These are phyloP conservation scores for Sebastes itinus DNA, from an alignment of 2,797 vertebrate species.

Conservation along the genomic window DNA sequence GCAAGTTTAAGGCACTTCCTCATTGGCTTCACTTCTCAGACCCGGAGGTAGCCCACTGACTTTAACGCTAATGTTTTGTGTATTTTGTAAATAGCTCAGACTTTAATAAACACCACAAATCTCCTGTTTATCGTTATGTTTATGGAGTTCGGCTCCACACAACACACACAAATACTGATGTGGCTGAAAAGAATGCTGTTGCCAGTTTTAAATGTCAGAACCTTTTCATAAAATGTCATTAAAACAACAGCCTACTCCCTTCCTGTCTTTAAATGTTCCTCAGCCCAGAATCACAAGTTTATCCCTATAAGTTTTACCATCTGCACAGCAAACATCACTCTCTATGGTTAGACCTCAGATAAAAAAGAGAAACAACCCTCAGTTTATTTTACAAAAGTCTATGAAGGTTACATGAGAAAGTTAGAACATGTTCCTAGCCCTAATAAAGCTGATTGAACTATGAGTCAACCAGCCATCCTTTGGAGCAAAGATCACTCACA, in stretches of 20 bases:
- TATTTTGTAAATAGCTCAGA: too few species aligned
- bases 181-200: not conserved
- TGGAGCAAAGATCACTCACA: not conserved
- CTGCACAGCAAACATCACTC: not conserved
- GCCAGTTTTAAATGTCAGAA: not conserved
- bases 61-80: too few species aligned
- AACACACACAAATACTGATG: not conserved
- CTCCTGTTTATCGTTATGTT: too few species aligned
- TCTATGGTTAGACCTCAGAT: not conserved
- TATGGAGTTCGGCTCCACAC: too few species aligned
- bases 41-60: too few species aligned
- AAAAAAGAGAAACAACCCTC: not conserved
- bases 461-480: slow-evolving; percentile 6
- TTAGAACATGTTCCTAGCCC: not conserved
- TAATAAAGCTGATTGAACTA: not conserved
- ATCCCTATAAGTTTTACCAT: not conserved
- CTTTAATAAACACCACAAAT: too few species aligned
- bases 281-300: not conserved
- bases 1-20: too few species aligned
- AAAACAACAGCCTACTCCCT: not conserved
- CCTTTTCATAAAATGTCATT: not conserved
- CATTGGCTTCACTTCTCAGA: too few species aligned
- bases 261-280: not conserved
- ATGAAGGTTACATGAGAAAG: not conserved
- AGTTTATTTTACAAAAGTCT: not conserved